Conservation (phyloP, 2,888 invertebrate species). For the Drosophila mettleri region DNA sequence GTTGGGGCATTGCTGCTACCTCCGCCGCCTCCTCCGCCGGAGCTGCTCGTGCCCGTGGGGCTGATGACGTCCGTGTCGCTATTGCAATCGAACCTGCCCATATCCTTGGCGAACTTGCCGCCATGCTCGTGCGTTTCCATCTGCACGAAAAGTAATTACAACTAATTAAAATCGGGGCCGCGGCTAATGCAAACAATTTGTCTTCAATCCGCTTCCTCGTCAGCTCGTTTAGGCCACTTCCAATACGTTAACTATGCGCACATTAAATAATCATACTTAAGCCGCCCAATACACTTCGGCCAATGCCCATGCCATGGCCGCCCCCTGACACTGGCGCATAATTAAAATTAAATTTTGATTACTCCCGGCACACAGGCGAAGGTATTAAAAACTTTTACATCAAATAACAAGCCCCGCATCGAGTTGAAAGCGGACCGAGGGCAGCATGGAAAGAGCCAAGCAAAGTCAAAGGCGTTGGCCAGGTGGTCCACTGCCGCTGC, state of each 20-base stretch:
- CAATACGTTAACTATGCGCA: constrained; percentile 14
- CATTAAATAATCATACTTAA: constrained; percentile 21
- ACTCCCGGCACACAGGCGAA: constrained; percentile 31
- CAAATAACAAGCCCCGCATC: constrained; percentile 28
- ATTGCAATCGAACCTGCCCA: constrained; percentile 74
- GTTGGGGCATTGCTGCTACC: constrained; percentile 15
- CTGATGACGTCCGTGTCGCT: constrained; percentile 82
- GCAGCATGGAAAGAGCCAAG: not conserved
- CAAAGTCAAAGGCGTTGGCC: not conserved
- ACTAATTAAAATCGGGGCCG: constrained; percentile 5
- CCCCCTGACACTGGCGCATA: constrained; percentile 27
- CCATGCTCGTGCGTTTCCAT: constrained; percentile 80
- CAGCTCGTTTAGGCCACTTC: constrained; percentile 7
- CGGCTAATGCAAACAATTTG: constrained; percentile 13
- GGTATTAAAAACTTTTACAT: constrained; percentile 35
- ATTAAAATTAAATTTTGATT: constrained; percentile 72
- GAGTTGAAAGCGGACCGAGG: constrained; percentile 13
- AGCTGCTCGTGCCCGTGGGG: constrained; percentile 83
- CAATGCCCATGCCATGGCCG: not conserved
- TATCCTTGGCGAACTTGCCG: constrained; percentile 78
- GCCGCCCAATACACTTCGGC: not conserved
- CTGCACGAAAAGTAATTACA: constrained; percentile 43
- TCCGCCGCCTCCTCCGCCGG: constrained; percentile 86
- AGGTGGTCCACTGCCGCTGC: not conserved
- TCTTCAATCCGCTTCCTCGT: constrained; percentile 4